Evolutionary conservation across 1,140 invertebrate genomes (phyloP).

Genomic region (Papilio polytes): DNA sequence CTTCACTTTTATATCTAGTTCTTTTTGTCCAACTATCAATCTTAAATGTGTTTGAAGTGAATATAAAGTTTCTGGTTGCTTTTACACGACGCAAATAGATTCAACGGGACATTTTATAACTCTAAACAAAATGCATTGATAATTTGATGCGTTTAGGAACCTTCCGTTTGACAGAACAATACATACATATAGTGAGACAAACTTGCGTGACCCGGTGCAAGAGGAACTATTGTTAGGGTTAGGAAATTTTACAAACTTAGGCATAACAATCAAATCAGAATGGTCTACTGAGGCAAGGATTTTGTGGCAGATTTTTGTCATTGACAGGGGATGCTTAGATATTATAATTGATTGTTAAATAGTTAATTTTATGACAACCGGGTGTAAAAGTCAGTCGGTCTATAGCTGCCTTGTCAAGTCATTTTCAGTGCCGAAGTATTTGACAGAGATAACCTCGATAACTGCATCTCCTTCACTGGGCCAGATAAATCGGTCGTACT

Average conservation of each 20-base stretch:
- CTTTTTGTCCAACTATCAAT: not conserved
- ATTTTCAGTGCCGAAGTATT: not conserved
- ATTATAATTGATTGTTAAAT: no score
- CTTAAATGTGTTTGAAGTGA: not conserved
- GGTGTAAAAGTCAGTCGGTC: not conserved
- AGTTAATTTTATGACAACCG: not conserved
- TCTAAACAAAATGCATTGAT: slow-evolving; percentile 22
- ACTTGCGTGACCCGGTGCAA: not conserved
- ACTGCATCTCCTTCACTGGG: not conserved
- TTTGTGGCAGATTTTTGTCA: not conserved
- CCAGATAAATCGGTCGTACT: not conserved
- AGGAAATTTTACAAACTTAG: not conserved
- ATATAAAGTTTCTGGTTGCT: not conserved
- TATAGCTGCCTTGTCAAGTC: not conserved
- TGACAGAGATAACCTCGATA: not conserved
- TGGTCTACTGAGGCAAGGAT: not conserved
- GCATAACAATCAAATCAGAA: no score
- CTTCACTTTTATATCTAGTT: not conserved
- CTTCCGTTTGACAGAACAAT: slow-evolving; percentile 36
- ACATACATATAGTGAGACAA: not conserved
- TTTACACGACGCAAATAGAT: not conserved
- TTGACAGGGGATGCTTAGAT: no score
- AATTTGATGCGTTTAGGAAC: slow-evolving; percentile 29
- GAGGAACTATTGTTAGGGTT: not conserved
- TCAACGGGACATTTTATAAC: slow-evolving; percentile 14